Percentiles rank a stretch among this genome's conserved stretches.
These are phyloP conservation scores for Alloplasta piceator DNA, from an alignment of 2,888 invertebrate species.

Conservation along the genomic window DNA sequence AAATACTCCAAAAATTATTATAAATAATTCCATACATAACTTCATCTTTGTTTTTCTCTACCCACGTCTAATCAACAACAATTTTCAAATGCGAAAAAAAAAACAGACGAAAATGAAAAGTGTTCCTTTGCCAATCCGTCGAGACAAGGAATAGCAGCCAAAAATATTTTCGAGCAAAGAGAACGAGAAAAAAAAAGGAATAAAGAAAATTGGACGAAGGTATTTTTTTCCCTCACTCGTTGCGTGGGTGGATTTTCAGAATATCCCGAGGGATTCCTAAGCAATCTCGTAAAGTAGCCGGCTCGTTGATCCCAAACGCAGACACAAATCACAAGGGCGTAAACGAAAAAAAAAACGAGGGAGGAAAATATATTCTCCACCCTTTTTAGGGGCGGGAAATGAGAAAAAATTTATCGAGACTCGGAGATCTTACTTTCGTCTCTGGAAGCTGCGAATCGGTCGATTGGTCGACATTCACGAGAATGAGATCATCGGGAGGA, in stretches of 20 bases:
- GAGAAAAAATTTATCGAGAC: conserved; percentile 2
- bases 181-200: conserved; percentile 9
- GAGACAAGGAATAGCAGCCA: too few relatives aligned
- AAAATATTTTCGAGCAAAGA: background rate
- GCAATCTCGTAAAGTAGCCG: conserved; percentile 54
- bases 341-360: background rate
- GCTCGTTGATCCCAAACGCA: conserved; percentile 32
- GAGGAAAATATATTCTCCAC: background rate
- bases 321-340: conserved; percentile 32
- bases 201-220: conserved; percentile 16
- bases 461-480: conserved; percentile 64
- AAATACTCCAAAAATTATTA: too few relatives aligned
- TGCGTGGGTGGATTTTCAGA: conserved; percentile 1
- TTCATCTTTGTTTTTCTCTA: too few relatives aligned
- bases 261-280: conserved; percentile 15
- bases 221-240: conserved; percentile 3
- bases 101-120: too few relatives aligned
- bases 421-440: conserved; percentile 62
- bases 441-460: conserved; percentile 54
- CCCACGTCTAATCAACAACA: too few relatives aligned
- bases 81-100: too few relatives aligned
- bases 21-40: too few relatives aligned
- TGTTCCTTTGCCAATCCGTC: too few relatives aligned
- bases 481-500: conserved; percentile 39
- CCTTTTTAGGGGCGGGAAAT: background rate